Conservation (phyloP, 2,888 invertebrate species). For the Caenorhabditis drosophilae region DNA sequence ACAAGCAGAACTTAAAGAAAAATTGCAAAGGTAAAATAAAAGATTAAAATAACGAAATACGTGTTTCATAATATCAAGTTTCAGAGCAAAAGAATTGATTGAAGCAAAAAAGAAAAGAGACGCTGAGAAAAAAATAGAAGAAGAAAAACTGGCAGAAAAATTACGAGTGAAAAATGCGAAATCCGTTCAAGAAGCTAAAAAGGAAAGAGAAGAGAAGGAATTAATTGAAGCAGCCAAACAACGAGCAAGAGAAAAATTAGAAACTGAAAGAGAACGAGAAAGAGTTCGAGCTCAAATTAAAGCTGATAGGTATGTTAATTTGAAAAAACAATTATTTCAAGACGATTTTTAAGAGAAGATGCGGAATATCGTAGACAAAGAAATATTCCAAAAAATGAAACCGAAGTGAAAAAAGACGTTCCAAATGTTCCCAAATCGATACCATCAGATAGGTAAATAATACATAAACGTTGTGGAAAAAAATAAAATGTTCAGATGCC, state of each 20-base stretch:
- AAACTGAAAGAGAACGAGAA: constrained; percentile 40
- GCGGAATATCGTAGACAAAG: constrained; percentile 11
- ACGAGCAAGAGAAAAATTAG: constrained; percentile 42
- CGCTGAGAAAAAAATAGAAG: constrained; percentile 28
- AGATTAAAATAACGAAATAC: neutral
- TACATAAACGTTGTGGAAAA: too few species aligned
- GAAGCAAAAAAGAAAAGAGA: constrained; percentile 37
- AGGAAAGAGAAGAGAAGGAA: constrained; percentile 42
- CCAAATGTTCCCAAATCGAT: constrained; percentile 2
- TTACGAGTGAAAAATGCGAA: constrained; percentile 21
- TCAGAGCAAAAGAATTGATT: constrained; percentile 36
- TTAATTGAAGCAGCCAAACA: constrained; percentile 44
- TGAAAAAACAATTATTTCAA: too few species aligned
- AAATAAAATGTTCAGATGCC: constrained; percentile 44
- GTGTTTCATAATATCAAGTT: neutral
- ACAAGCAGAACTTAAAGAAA: constrained; percentile 26
- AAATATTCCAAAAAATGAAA: constrained; percentile 7
- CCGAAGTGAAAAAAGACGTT: constrained; percentile 4
- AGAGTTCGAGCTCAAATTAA: constrained; percentile 44
- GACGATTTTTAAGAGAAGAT: too few species aligned
- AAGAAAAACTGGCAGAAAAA: constrained; percentile 35
- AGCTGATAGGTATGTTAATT: constrained; percentile 38
- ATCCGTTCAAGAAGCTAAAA: constrained; percentile 25
- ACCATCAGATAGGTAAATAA: constrained; percentile 29
- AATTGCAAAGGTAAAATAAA: constrained; percentile 10